Evolutionary conservation across 2,888 invertebrate genomes (phyloP).

Genomic region (Cheiracanthium punctorium): DNA sequence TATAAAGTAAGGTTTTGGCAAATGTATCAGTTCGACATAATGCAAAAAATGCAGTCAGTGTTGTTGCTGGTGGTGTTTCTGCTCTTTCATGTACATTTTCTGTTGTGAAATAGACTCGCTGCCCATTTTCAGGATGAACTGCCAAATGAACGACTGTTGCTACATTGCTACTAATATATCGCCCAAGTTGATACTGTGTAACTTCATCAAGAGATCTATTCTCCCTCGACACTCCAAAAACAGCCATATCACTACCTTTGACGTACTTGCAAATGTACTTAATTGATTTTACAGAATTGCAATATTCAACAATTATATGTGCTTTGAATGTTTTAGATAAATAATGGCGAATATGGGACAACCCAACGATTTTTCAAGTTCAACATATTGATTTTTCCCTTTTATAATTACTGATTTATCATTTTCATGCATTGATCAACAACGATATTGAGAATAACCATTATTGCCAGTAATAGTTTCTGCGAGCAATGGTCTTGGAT

Average conservation of each 20-base stretch:
- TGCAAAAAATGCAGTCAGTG: background rate
- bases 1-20: constrained; percentile 9
- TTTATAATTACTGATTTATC: background rate
- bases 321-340: constrained; percentile 19
- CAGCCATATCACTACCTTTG: too few relatives aligned
- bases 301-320: constrained; percentile 1
- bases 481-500: constrained; percentile 72
- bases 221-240: too few relatives aligned
- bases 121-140: constrained; percentile 48
- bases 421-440: constrained; percentile 40
- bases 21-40: background rate
- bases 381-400: too few relatives aligned
- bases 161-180: constrained; percentile 28
- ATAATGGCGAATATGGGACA: background rate
- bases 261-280: too few relatives aligned
- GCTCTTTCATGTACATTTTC: background rate
- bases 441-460: constrained; percentile 74
- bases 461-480: constrained; percentile 73
- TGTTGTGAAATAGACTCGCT: constrained; percentile 38
- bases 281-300: too few relatives aligned
- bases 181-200: too few relatives aligned
- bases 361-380: background rate
- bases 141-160: constrained; percentile 26
- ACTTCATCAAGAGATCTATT: too few relatives aligned
- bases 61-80: background rate